These are phyloP conservation scores for Sialia sialis DNA, from an alignment of 2,113 vertebrate species.

Conservation along the genomic window DNA sequence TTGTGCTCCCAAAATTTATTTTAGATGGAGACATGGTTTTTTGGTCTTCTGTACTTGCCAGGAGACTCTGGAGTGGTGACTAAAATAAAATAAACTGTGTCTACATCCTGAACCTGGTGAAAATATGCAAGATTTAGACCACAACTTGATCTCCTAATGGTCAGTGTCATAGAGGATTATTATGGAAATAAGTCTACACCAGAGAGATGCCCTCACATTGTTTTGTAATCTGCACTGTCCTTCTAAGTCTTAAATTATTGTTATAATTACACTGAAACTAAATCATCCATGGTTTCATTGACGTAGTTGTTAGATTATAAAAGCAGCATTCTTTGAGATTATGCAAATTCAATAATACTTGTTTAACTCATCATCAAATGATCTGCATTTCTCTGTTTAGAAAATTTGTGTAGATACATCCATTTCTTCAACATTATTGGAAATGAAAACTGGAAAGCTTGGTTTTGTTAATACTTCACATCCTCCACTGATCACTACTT, in stretches of 20 bases:
- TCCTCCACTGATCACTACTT: background rate
- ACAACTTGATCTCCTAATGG: background rate
- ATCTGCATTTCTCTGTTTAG: background rate
- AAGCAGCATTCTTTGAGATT: background rate
- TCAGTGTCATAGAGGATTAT: background rate
- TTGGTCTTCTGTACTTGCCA: background rate
- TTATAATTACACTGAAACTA: background rate
- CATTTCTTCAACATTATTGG: background rate
- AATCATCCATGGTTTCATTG: background rate
- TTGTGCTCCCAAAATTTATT: background rate
- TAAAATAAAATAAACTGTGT: background rate
- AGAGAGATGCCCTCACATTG: background rate
- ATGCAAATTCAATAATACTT: background rate
- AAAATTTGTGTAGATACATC: background rate
- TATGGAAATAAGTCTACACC: background rate
- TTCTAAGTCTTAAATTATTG: background rate
- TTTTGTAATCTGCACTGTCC: background rate
- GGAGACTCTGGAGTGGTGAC: background rate
- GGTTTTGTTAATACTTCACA: background rate
- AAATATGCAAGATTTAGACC: background rate
- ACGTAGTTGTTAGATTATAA: background rate
- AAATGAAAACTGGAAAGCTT: background rate
- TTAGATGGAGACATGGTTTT: rapidly evolving
- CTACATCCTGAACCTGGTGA: background rate
- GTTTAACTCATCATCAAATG: background rate